phyloP scores from a whole-genome alignment of 2,888 invertebrate genomes.

The Noctua janthe region DNA sequence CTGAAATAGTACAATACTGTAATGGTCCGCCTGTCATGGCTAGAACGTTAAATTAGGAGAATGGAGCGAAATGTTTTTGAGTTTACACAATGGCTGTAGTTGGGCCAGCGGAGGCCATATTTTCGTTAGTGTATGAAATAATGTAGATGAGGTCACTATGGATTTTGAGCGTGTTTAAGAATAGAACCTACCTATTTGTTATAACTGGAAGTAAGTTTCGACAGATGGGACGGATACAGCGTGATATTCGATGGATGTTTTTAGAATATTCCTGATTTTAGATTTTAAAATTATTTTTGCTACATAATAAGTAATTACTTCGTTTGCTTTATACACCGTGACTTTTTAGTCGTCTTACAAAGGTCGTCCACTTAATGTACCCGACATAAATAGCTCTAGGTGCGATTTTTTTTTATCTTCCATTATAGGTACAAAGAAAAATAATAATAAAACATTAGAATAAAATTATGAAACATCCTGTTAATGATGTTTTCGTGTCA shows the following conservation, averaged over 20 bases:
- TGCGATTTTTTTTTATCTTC: too few relatives aligned
- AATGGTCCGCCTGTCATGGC: conserved; percentile 40
- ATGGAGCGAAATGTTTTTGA: conserved; percentile 42
- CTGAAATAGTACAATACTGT: conserved; percentile 57
- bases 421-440: too few relatives aligned
- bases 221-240: not conserved
- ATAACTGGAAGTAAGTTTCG: not conserved
- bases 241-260: not conserved
- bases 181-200: not conserved
- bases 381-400: too few relatives aligned
- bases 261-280: not conserved
- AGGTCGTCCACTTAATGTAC: too few relatives aligned
- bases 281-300: not conserved
- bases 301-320: too few relatives aligned
- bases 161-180: not conserved
- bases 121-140: conserved; percentile 17
- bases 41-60: conserved; percentile 44
- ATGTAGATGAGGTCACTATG: conserved; percentile 3
- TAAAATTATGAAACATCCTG: too few relatives aligned
- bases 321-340: too few relatives aligned
- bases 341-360: too few relatives aligned
- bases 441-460: too few relatives aligned
- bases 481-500: too few relatives aligned
- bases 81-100: conserved; percentile 20
- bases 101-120: conserved; percentile 10